A percentile compares a stretch with the other conserved stretches of the same genome.
Evolutionary conservation across 2,113 vertebrate species (phyloP).

Genomic region (Epinephelus cyanopodus): DNA sequence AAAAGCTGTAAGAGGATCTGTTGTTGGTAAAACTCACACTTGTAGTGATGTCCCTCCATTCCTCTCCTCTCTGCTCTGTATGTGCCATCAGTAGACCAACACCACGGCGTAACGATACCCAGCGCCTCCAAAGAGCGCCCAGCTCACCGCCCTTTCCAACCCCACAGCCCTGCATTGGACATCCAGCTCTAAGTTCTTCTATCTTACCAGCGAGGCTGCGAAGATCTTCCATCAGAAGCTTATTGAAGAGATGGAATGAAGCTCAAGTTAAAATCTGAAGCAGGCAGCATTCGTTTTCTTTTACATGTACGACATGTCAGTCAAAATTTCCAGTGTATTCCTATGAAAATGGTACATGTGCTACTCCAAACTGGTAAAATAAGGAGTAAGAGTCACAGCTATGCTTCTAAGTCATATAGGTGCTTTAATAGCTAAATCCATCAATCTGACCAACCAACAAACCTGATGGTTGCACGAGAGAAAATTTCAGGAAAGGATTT

Average conservation of each 20-base stretch:
- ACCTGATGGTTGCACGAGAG: too few species aligned
- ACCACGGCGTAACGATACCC: slow-evolving; percentile 83
- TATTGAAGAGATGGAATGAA: not conserved
- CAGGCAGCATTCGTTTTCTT: not conserved
- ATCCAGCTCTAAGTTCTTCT: slow-evolving; percentile 72
- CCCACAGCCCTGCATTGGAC: slow-evolving; percentile 70
- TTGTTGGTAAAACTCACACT: slow-evolving; percentile 85
- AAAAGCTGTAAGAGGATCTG: not conserved
- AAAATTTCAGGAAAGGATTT: not conserved
- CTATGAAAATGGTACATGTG: too few species aligned
- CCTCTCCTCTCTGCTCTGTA: slow-evolving; percentile 85
- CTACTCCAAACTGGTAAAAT: not conserved
- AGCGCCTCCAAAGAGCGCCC: slow-evolving; percentile 86
- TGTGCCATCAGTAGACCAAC: slow-evolving; percentile 83
- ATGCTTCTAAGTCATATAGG: too few species aligned
- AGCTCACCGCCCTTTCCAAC: slow-evolving; percentile 66
- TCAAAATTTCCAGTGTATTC: not conserved
- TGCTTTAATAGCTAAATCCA: not conserved
- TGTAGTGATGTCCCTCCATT: slow-evolving; percentile 89
- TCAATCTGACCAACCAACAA: too few species aligned
- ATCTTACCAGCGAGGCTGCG: slow-evolving; percentile 52
- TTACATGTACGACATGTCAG: not conserved
- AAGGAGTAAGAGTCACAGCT: not conserved
- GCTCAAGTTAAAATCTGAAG: not conserved
- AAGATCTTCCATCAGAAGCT: slow-evolving; percentile 79